Evolutionary conservation across 92 coral and sea anemone genomes (phyloP), one percentile per base, ranked within the genome.

Genomic region (Metridium senile): DNA sequence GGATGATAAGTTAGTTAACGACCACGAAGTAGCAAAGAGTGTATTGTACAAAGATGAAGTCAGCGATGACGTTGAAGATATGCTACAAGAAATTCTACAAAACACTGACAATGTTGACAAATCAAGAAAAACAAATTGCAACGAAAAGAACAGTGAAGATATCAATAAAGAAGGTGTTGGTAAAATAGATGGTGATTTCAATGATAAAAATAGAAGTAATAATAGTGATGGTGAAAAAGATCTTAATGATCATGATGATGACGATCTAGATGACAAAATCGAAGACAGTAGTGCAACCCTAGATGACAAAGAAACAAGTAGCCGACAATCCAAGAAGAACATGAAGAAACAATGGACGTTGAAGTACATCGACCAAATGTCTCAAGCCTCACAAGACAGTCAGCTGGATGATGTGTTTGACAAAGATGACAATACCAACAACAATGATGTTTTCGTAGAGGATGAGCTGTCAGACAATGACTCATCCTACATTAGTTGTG

Each of bases 401-500:
- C n/a, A 68, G 1, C 34, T 57, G 1, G 74, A 77, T 67, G 73
- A 67, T 9, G 82, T 65, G 51, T 62, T 65, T 21, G 11, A 47
- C 23, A n/a, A 52, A 20, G 26, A 62, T 9, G 80, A 62, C 1
- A 19, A 30, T 0, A 17, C 26, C 26, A 39, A 18, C 18, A 0
- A 8, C 22, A 68, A n/a, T 46, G 21, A 74, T 22, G 68, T 31
- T 6, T 54, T 69, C 2, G 45, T 69, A 45, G 66, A 74, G 27
- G 89, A 86, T 21, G 82, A 71, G n/a, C 81, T 72, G 22, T 84
- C 90, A 22, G 93, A 82, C 32, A 84, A 91, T 21, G 94, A 91
- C 74, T 88, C 98, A 22, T 88, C 98, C 1, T 93, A 91, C 76
- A 87, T 84, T 74, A 85, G 97, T 35, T 80, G 85, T 22, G 92